A percentile compares a stretch with the other conserved stretches of the same genome.
These are phyloP conservation scores for Anastrepha ludens DNA, from an alignment of 1,140 invertebrate species.

Conservation along the genomic window DNA sequence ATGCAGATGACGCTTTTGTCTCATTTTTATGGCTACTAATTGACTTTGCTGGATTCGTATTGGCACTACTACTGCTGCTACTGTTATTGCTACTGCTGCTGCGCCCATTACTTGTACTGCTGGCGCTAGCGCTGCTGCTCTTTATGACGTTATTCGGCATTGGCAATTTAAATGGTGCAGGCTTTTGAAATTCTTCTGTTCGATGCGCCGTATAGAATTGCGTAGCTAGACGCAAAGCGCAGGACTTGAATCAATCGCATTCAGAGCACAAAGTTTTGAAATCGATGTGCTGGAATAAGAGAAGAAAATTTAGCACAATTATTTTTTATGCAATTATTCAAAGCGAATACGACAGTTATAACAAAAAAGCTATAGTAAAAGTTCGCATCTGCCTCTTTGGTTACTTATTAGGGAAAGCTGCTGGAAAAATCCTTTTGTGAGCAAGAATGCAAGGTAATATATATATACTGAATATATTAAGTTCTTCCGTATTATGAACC, in stretches of 20 bases:
- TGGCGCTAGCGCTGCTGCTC: constrained; percentile 56
- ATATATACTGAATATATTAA: too few relatives aligned
- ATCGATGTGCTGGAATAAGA: not conserved
- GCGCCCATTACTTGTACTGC: constrained; percentile 69
- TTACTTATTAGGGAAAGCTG: too few relatives aligned
- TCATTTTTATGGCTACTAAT: constrained; percentile 57
- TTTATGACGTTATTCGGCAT: constrained; percentile 64
- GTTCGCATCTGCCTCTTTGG: too few relatives aligned
- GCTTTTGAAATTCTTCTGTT: not conserved
- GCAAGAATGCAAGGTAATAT: too few relatives aligned
- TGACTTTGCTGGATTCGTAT: constrained; percentile 58
- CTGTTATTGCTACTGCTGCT: constrained; percentile 54
- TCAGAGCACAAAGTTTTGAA: not conserved
- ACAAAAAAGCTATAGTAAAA: too few relatives aligned
- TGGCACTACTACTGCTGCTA: constrained; percentile 47
- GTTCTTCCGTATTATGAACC: too few relatives aligned
- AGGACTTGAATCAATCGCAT: not conserved
- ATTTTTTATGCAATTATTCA: not conserved
- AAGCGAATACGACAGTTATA: too few relatives aligned
- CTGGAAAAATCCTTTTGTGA: too few relatives aligned
- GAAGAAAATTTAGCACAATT: not conserved
- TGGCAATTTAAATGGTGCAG: constrained; percentile 42
- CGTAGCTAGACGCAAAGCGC: not conserved
- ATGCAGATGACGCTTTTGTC: constrained; percentile 65
- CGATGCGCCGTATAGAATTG: not conserved